These are phyloP conservation scores for Drosophila willistoni DNA, from an alignment of 1,140 invertebrate species.

Conservation along the genomic window DNA sequence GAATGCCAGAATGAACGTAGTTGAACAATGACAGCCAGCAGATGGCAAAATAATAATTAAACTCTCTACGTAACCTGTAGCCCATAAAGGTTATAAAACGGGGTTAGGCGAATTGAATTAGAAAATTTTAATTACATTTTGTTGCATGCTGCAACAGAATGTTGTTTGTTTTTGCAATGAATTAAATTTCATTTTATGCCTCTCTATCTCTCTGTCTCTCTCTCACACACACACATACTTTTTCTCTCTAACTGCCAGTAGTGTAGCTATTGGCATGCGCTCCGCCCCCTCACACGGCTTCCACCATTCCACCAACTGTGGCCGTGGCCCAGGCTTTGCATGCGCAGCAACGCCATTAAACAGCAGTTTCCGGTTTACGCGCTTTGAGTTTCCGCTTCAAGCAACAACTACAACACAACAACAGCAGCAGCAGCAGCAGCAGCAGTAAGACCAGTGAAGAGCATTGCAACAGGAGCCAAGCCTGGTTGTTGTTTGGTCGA, in stretches of 20 bases:
- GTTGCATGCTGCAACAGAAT: slow-evolving; percentile 56
- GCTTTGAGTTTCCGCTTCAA: slow-evolving; percentile 80
- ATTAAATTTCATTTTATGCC: slow-evolving; percentile 78
- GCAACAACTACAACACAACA: slow-evolving; percentile 55
- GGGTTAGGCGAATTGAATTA: slow-evolving; percentile 69
- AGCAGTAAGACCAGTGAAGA: background rate
- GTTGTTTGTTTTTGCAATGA: slow-evolving; percentile 69
- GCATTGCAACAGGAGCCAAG: slow-evolving; percentile 8
- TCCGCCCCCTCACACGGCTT: too few species aligned
- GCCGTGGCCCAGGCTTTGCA: slow-evolving; percentile 52
- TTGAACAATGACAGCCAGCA: slow-evolving; percentile 46
- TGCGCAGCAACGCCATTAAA: slow-evolving; percentile 78
- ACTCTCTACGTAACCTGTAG: slow-evolving; percentile 25
- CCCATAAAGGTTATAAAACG: slow-evolving; percentile 42
- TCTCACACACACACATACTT: background rate
- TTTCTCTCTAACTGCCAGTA: slow-evolving; percentile 6
- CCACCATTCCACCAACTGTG: slow-evolving; percentile 4
- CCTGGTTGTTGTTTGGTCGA: slow-evolving; percentile 69
- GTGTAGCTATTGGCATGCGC: too few species aligned
- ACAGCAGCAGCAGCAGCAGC: background rate
- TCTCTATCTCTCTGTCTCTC: slow-evolving; percentile 28
- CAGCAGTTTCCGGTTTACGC: slow-evolving; percentile 81
- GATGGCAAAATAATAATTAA: slow-evolving; percentile 55
- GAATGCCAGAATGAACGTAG: background rate
- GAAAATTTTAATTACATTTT: slow-evolving; percentile 82